Conservation (phyloP, 2,797 vertebrate species). For the Anisognathus igniventris region DNA sequence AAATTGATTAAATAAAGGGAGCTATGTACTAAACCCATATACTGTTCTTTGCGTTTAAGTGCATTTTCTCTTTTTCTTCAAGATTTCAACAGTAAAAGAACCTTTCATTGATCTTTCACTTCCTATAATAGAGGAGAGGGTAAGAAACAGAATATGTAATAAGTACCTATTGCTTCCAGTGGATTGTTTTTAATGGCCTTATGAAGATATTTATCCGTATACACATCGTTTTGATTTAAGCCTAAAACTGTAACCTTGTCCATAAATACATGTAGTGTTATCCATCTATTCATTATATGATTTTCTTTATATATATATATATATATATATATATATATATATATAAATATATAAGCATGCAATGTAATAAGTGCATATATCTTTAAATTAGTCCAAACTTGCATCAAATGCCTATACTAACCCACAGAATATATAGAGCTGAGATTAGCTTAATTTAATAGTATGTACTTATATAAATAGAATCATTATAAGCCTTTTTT, state of each 20-base stretch:
- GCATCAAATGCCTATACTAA: not conserved
- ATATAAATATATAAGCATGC: not conserved
- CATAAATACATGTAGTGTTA: not conserved
- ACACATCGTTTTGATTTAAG: not conserved
- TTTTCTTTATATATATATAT: not conserved
- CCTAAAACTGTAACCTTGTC: not conserved
- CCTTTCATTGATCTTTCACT: slow-evolving; percentile 98
- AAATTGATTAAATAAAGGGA: not conserved
- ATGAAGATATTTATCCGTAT: not conserved
- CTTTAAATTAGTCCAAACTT: not conserved
- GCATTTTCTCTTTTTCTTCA: slow-evolving; percentile 63
- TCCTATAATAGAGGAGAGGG: slow-evolving; percentile 97
- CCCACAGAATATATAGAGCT: not conserved
- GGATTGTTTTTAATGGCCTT: not conserved
- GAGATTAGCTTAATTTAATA: not conserved
- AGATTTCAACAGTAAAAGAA: slow-evolving; percentile 96
- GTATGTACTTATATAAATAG: not conserved
- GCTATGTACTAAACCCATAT: not conserved
- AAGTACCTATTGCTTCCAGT: not conserved
- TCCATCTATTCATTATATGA: not conserved
- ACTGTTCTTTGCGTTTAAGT: not conserved
- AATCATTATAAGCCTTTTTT: not conserved
- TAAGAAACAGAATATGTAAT: slow-evolving; percentile 75
- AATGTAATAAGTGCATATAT: not conserved
- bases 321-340: not conserved